phyloP scores from a whole-genome alignment of 2,888 invertebrate species.

The Onthophagus sagittarius region DNA sequence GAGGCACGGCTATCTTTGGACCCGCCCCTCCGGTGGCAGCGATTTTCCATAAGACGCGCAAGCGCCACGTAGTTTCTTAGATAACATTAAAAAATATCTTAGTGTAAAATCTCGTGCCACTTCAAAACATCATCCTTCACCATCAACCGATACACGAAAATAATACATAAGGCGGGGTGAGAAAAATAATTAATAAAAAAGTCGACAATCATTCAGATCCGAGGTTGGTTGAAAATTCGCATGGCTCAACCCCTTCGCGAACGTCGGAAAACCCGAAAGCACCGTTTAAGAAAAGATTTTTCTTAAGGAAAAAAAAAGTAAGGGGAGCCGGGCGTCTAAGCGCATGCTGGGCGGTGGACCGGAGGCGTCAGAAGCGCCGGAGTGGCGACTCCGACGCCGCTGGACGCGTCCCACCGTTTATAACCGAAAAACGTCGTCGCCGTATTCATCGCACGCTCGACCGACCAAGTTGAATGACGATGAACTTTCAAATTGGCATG shows the following conservation, averaged over 20 bases:
- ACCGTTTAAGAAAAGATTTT: neutral
- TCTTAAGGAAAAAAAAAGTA: too few species aligned
- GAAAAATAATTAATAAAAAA: neutral
- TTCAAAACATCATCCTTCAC: neutral
- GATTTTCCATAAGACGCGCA: neutral
- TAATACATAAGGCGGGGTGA: neutral
- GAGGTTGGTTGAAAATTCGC: neutral
- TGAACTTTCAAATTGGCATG: slow-evolving; percentile 99
- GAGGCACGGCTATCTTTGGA: neutral
- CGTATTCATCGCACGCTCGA: slow-evolving; percentile 4
- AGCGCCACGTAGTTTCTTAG: neutral
- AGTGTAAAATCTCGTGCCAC: neutral
- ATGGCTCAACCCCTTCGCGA: neutral
- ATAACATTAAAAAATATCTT: neutral
- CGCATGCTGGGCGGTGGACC: slow-evolving; percentile 46
- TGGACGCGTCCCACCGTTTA: neutral
- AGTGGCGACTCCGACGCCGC: slow-evolving; percentile 12
- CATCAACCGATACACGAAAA: neutral
- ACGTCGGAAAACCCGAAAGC: neutral
- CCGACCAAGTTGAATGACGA: slow-evolving; percentile 40
- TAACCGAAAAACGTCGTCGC: slow-evolving; percentile 1
- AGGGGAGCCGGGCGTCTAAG: slow-evolving; percentile 27
- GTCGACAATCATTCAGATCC: neutral
- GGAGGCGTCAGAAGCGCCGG: slow-evolving; percentile 33
- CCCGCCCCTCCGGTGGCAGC: neutral